Evolutionary conservation across 2,113 vertebrate species (phyloP), one percentile per base, ranked within the genome.

Genomic region (Pelmatolapia mariae): DNA sequence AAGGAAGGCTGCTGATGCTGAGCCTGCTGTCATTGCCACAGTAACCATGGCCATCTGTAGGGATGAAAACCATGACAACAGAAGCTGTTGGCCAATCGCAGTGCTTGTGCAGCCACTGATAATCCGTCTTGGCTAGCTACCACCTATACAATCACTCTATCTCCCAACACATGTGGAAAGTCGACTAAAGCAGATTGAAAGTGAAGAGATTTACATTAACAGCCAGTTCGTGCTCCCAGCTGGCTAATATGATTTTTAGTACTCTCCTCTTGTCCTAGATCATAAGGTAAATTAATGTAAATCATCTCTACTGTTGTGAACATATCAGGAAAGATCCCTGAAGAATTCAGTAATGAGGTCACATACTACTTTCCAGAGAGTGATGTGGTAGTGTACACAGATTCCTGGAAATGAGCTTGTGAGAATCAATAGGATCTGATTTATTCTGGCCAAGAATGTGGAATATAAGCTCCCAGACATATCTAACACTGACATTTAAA

Each of bases 1-100:
- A 54, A 78, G 87, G 68, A 78, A 88, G 78, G 78, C 84, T 86
- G 83, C 82, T 31, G 80, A 85, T 86, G 90, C 93, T 94, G 93
- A 94, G 92, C 89, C 85, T 71, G 90, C 89, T 90, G 81, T 87
- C 93, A 94, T 96, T 50, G 88, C 94, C 92, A 93, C 92, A 86
- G 93, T 85, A 95, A 95, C 95, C 91, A 50, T 29, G 83, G 86
- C 94, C 96, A 94, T 96, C 95, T 95, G 95, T 93, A 92, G 90
- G 93, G 94, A 95, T 95, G 93, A 95, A 89, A 93, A 86, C 90
- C 87, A 66, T 86, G 83, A 91, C 94, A 86, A 91, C 91, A 81
- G 82, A 90, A 31, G 86, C 91, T 83, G 84, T 79, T 59, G 10
- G 81, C 93, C 96, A 95, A 95, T 96, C 86, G 12, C 78, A 45